Percentiles rank a stretch among this genome's conserved stretches.
phyloP scores from a whole-genome alignment of 2,113 vertebrate genomes.

The Catharus bicknelli region DNA sequence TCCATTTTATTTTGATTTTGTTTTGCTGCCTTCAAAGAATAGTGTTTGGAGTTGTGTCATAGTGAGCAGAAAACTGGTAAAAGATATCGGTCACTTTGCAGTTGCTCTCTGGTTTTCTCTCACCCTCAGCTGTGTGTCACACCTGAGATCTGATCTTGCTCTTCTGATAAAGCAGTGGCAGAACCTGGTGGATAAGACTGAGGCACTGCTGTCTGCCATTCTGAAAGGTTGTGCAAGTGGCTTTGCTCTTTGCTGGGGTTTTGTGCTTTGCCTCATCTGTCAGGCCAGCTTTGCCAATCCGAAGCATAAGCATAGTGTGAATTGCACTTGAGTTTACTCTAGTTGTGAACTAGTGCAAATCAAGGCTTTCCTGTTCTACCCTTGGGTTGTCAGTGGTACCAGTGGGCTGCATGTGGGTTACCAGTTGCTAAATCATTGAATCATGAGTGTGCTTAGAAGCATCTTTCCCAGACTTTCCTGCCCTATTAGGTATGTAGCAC shows the following conservation, averaged over 20 bases:
- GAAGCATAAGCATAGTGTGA: not conserved
- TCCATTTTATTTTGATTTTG: not conserved
- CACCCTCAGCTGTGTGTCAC: not conserved
- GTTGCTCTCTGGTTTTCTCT: not conserved
- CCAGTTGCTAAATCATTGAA: not conserved
- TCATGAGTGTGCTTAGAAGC: not conserved
- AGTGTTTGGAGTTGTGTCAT: not conserved
- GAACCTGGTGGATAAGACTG: not conserved
- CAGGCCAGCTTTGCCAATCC: not conserved
- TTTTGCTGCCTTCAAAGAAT: not conserved
- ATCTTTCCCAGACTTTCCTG: not conserved
- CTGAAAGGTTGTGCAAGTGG: not conserved
- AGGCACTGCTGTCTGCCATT: not conserved
- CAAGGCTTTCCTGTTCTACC: not conserved
- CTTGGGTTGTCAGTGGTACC: not conserved
- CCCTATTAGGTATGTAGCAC: not conserved
- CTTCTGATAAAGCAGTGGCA: not conserved
- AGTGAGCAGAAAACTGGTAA: not conserved
- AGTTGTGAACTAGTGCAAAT: not conserved
- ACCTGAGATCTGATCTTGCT: not conserved
- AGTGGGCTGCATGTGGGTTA: not conserved
- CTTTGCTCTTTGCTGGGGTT: not conserved
- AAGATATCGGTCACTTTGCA: not conserved
- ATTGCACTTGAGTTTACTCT: not conserved
- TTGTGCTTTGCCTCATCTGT: rapidly evolving